Evolutionary conservation across 2,113 vertebrate species (phyloP), one percentile per base, ranked within the genome.

Genomic region (Pedionomus torquatus): DNA sequence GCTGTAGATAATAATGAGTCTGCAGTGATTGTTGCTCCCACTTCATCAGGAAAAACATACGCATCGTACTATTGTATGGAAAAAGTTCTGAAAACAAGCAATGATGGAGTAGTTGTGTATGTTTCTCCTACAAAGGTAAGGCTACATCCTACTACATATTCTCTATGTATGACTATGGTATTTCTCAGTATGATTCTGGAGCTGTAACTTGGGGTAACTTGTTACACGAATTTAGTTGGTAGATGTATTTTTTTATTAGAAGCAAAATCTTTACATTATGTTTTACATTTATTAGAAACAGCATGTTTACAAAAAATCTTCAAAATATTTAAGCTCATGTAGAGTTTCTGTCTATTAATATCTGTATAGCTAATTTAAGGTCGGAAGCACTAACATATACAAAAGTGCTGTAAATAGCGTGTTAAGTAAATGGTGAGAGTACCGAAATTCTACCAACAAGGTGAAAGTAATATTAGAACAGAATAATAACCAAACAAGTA

Each of bases 51-150:
- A 39, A 98, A 98, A 91, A 98, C 98, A 15, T 98, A 98, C 11
- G 97, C 97, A 25, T 98, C 98, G 13, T 98, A 98, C 88, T 98
- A 98, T 63, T 98, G 98, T 87, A 98, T 98, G 97, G 98, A 98
- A 88, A 98, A 97, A 61, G 95, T 98, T 71, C 83, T 98, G 60
- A 96, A 84, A 80, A 95, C 72, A 3, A 96, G 97, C 9, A n/a
- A 97, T 13, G 97, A 98, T 19, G 97, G 94, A 2, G 96, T 98
- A 43, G 93, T 98, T 21, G 97, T 98, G 13, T 98, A 98, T 48
- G 95, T 98, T 46, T 93, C 98, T 80, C 98, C 98, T 31, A 98
- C 98, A 78, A 98, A 98, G 97, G 98, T 98, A 95, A 48, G 23
- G 8, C n/a, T 89, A 10, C 43, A 72, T 78, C 37, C 35, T 44